A percentile compares a stretch with the other conserved stretches of the same genome.
phyloP scores from a whole-genome alignment of 2,797 vertebrate species.

The Discoglossus pictus region DNA sequence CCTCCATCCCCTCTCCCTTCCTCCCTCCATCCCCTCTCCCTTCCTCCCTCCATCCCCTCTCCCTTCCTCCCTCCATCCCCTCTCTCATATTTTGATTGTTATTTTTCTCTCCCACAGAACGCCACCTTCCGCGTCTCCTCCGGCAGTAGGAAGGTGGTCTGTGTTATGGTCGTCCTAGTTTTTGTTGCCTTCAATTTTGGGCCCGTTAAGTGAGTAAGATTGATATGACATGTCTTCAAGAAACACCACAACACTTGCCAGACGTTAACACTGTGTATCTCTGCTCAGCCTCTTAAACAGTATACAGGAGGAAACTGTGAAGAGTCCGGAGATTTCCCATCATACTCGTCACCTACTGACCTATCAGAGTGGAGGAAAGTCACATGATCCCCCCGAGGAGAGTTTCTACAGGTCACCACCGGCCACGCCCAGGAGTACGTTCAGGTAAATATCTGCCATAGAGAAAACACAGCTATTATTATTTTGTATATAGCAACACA shows the following conservation, averaged over 20 bases:
- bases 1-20: too few relatives aligned
- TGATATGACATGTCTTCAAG: too few relatives aligned
- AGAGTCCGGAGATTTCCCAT: slow-evolving; percentile 36
- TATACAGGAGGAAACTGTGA: background rate
- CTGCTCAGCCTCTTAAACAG: background rate
- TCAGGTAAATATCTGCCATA: slow-evolving; percentile 25
- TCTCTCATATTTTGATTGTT: too few relatives aligned
- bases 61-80: too few relatives aligned
- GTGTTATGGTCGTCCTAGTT: slow-evolving; percentile 84
- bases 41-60: too few relatives aligned
- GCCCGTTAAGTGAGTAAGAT: slow-evolving; percentile 79
- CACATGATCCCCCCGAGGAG: background rate
- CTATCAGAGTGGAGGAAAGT: slow-evolving; percentile 2
- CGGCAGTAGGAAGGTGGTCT: slow-evolving; percentile 79
- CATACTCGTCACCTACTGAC: slow-evolving; percentile 23
- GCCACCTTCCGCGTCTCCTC: slow-evolving; percentile 72
- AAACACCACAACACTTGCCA: too few relatives aligned
- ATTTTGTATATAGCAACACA: too few relatives aligned
- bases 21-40: too few relatives aligned
- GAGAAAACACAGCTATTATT: too few relatives aligned
- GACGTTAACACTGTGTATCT: too few relatives aligned
- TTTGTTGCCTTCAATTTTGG: slow-evolving; percentile 89
- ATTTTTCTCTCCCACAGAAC: slow-evolving; percentile 53
- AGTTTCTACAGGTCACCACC: slow-evolving; percentile 2
- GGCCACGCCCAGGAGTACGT: slow-evolving; percentile 3